Conservation (phyloP, 2,113 vertebrate species). For the Paracanthobrama guichenoti region DNA sequence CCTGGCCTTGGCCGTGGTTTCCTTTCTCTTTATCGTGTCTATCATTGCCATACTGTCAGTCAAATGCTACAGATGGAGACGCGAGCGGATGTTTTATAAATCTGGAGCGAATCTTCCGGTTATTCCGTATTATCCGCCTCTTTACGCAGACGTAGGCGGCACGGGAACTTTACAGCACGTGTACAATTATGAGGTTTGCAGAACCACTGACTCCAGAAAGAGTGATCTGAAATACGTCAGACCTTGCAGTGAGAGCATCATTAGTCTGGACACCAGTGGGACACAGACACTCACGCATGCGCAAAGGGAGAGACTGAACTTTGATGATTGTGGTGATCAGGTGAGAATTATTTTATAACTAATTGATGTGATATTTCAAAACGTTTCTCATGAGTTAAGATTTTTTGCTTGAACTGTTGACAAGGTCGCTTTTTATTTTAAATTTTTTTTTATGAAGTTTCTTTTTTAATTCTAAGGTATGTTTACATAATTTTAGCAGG, state of each 20-base stretch:
- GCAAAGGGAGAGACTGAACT: too few species aligned
- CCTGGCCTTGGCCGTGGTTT: constrained; percentile 60
- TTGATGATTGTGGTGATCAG: too few species aligned
- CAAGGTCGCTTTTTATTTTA: too few species aligned
- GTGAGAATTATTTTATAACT: constrained; percentile 13
- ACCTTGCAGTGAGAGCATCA: constrained; percentile 49
- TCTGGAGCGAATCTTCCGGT: constrained; percentile 55
- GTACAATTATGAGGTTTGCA: constrained; percentile 58
- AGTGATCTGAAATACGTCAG: constrained; percentile 54
- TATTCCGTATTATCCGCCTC: constrained; percentile 60
- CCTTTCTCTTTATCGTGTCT: constrained; percentile 68
- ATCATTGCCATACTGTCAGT: constrained; percentile 58
- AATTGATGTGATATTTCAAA: neutral
- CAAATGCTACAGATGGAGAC: constrained; percentile 62
- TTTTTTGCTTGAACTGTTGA: neutral
- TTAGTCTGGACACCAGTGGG: constrained; percentile 48
- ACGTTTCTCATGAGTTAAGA: neutral
- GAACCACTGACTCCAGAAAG: constrained; percentile 57
- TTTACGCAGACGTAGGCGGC: constrained; percentile 58
- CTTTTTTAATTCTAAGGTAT: too few species aligned
- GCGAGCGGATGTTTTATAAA: constrained; percentile 50
- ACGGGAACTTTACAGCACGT: constrained; percentile 59
- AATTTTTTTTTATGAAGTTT: too few species aligned
- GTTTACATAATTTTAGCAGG: too few species aligned
- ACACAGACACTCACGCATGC: too few species aligned